A percentile compares a stretch with the other conserved stretches of the same genome.
phyloP scores from a whole-genome alignment of 1,140 invertebrate species.

The Dufourea novaeangliae region DNA sequence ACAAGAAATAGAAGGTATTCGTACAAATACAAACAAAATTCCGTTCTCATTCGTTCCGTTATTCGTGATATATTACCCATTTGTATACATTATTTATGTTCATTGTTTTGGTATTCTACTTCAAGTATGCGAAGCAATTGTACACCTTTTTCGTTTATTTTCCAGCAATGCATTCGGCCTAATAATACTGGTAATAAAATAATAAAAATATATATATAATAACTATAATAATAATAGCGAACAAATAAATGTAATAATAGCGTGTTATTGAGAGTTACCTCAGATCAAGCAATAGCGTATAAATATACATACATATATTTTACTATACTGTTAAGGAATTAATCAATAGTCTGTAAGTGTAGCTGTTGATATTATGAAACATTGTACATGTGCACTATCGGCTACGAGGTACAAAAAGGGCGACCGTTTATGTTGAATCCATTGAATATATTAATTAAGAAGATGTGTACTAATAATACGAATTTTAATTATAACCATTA shows the following conservation, averaged over 20 bases:
- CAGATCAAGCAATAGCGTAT: constrained; percentile 69
- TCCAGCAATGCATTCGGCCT: constrained; percentile 54
- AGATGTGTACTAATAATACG: not conserved
- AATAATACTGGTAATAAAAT: constrained; percentile 44
- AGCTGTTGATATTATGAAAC: constrained; percentile 47
- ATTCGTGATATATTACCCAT: constrained; percentile 10
- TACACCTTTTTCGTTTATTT: constrained; percentile 29
- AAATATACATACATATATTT: constrained; percentile 63
- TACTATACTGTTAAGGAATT: constrained; percentile 60
- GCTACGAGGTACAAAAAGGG: not conserved
- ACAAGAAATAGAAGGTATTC: not conserved
- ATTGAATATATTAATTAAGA: not conserved
- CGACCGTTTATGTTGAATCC: not conserved
- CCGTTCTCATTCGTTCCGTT: constrained; percentile 1
- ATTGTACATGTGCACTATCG: constrained; percentile 20
- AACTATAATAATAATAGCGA: constrained; percentile 26
- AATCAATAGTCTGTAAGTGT: constrained; percentile 44
- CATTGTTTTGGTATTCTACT: not conserved
- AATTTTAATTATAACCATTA: no score
- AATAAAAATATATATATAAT: constrained; percentile 12
- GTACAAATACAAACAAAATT: constrained; percentile 1
- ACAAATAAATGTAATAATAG: constrained; percentile 46
- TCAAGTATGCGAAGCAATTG: not conserved
- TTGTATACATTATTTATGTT: not conserved
- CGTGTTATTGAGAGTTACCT: constrained; percentile 56